A percentile compares a stretch with the other conserved stretches of the same genome.
phyloP scores from a whole-genome alignment of 2,113 vertebrate species.

The Asarcornis scutulata region DNA sequence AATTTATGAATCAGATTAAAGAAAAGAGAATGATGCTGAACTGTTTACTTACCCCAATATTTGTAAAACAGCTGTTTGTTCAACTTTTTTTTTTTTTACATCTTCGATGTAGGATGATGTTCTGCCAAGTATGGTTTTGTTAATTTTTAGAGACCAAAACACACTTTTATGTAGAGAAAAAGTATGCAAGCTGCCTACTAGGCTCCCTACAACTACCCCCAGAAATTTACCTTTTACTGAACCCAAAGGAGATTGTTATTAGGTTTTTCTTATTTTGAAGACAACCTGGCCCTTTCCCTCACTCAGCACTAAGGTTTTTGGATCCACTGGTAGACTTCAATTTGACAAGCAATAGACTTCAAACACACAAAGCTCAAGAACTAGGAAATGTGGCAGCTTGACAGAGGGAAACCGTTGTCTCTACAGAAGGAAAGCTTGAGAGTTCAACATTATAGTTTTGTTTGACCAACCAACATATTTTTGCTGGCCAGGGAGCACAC shows the following conservation, averaged over 20 bases:
- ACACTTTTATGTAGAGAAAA: neutral
- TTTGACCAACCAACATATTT: neutral
- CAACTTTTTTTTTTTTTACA: neutral
- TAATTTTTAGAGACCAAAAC: neutral
- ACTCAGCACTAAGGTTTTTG: neutral
- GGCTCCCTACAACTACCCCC: neutral
- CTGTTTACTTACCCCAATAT: neutral
- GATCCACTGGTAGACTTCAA: neutral
- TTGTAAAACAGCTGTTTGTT: neutral
- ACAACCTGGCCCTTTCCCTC: neutral
- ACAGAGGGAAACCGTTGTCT: neutral
- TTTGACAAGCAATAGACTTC: neutral
- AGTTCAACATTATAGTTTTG: fast-evolving
- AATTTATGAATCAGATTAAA: neutral
- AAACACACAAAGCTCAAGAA: neutral
- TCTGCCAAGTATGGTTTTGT: neutral
- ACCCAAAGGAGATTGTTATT: neutral
- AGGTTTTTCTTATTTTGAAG: neutral
- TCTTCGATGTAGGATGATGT: neutral
- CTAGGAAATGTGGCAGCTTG: neutral
- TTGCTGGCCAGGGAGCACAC: neutral
- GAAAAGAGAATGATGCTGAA: neutral
- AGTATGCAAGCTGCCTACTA: neutral
- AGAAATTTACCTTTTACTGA: neutral
- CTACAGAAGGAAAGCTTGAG: neutral